Percentiles rank a stretch among this genome's conserved stretches.
Conservation (phyloP, 1,140 invertebrate species). For the Sycophaga agraensis region DNA sequence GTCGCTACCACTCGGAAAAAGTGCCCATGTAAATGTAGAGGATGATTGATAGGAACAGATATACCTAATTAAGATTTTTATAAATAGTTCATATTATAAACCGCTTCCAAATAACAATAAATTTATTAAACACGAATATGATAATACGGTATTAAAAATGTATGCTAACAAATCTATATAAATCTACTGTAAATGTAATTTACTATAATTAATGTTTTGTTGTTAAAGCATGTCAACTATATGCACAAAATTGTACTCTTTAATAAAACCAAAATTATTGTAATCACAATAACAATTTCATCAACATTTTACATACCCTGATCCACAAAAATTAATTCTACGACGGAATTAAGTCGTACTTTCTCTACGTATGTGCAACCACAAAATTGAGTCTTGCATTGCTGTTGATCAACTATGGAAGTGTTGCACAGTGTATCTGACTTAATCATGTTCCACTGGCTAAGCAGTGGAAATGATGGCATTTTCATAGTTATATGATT, state of each 20-base stretch:
- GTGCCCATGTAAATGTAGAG: conserved; percentile 84
- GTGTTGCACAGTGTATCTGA: neutral
- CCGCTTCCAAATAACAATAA: neutral
- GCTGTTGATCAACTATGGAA: neutral
- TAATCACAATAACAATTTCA: no score
- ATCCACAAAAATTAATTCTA: conserved; percentile 16
- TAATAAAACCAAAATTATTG: no score
- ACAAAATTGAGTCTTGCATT: neutral
- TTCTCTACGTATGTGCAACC: conserved; percentile 2
- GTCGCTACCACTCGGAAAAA: conserved; percentile 80
- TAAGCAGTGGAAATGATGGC: conserved; percentile 31
- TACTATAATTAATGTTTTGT: no score
- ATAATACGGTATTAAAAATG: no score
- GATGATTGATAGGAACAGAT: conserved; percentile 68
- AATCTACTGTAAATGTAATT: no score
- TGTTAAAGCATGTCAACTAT: no score
- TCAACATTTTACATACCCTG: no score
- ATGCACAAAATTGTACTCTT: no score
- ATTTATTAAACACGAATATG: neutral
- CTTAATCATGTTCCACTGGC: conserved; percentile 22
- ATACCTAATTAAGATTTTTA: no score
- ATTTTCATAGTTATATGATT: conserved; percentile 35
- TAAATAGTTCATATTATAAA: neutral
- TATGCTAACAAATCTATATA: no score
- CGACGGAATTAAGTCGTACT: neutral